Conservation (phyloP, 2,113 vertebrate species). For the Cyprinodon brontotheroides region DNA sequence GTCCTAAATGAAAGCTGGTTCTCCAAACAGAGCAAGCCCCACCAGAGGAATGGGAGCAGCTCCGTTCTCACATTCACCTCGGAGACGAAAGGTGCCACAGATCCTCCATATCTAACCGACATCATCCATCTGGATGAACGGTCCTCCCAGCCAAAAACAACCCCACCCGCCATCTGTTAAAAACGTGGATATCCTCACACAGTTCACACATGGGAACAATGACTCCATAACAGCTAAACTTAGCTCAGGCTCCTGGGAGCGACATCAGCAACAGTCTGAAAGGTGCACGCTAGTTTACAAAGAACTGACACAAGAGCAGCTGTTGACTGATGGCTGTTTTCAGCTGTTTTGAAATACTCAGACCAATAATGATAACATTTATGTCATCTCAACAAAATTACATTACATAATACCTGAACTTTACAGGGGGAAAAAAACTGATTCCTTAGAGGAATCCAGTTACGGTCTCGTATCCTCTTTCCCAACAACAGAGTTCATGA, state of each 20-base stretch:
- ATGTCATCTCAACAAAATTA: not conserved
- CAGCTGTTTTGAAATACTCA: not conserved
- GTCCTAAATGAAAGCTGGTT: conserved; percentile 48
- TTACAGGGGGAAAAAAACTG: not conserved
- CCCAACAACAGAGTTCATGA: not conserved
- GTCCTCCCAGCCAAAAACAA: conserved; percentile 60
- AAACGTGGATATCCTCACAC: conserved; percentile 56
- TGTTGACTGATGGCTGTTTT: conserved; percentile 2
- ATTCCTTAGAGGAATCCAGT: not conserved
- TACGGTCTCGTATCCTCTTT: not conserved
- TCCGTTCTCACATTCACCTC: conserved; percentile 46
- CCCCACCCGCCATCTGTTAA: conserved; percentile 65
- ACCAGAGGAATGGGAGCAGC: conserved; percentile 20
- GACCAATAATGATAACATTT: not conserved
- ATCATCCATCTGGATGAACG: conserved; percentile 65
- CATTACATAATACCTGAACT: not conserved
- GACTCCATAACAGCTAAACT: conserved; percentile 42
- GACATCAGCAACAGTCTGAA: conserved; percentile 19
- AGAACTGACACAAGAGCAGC: conserved; percentile 9
- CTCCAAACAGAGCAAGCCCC: conserved; percentile 52
- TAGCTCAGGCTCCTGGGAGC: conserved; percentile 38
- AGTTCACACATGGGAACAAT: conserved; percentile 34
- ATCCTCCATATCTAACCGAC: conserved; percentile 61
- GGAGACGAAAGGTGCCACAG: conserved; percentile 46
- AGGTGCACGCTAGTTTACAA: not conserved